Percentiles rank a stretch among this genome's conserved stretches.
Conservation (phyloP, 2,888 invertebrate genomes). For the Aphidius colemani region DNA sequence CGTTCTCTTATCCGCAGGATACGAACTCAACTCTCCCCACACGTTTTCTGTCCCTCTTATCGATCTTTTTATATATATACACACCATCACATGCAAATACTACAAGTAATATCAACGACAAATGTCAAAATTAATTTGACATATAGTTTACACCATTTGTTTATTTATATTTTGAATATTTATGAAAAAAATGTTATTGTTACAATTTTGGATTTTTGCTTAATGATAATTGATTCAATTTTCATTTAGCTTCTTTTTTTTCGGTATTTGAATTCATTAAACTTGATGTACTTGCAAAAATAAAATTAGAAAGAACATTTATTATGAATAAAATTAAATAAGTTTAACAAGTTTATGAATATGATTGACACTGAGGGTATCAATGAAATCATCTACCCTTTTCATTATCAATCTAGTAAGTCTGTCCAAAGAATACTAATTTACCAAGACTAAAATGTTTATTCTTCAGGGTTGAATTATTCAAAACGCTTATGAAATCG, state of each 20-base stretch:
- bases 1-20: slow-evolving; percentile 60
- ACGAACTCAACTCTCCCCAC: slow-evolving; percentile 52
- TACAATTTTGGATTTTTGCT: too few species aligned
- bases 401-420: slow-evolving; percentile 1
- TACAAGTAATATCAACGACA: slow-evolving; percentile 44
- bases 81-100: slow-evolving; percentile 43
- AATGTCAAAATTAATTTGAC: neutral
- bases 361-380: slow-evolving; percentile 14
- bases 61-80: slow-evolving; percentile 47
- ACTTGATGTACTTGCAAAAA: too few species aligned
- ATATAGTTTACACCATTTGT: neutral
- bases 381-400: slow-evolving; percentile 9
- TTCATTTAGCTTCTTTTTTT: neutral
- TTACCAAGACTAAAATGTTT: neutral
- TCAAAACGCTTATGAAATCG: neutral
- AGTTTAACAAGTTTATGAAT: slow-evolving; percentile 1
- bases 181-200: neutral
- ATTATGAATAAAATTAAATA: neutral
- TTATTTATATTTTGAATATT: neutral
- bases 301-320: neutral
- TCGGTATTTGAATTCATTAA: neutral
- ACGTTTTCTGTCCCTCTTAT: slow-evolving; percentile 59
- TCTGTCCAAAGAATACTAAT: slow-evolving; percentile 9
- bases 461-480: slow-evolving; percentile 5
- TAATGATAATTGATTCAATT: too few species aligned